phyloP scores from a whole-genome alignment of 1,140 invertebrate species.

The Drosophila rhopaloa region DNA sequence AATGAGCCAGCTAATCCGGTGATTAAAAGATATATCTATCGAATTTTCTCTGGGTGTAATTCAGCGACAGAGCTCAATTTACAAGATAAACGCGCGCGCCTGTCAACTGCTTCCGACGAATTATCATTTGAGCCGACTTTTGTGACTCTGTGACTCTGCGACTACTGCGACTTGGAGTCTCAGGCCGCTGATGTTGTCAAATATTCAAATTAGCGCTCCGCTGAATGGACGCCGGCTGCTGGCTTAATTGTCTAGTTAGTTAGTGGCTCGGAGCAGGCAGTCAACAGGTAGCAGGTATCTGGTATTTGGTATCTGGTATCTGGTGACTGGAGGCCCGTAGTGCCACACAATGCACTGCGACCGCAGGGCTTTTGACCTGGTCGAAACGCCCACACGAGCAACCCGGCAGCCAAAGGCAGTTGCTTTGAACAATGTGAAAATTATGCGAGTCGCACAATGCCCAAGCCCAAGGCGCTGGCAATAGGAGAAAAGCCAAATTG shows the following conservation, averaged over 20 bases:
- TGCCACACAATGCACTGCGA: constrained; percentile 39
- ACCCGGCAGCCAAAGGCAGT: neutral
- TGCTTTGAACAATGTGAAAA: constrained; percentile 68
- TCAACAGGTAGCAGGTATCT: constrained; percentile 36
- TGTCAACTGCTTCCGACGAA: constrained; percentile 78
- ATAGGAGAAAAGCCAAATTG: constrained; percentile 25
- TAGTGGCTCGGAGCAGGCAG: constrained; percentile 32
- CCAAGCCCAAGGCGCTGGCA: constrained; percentile 4
- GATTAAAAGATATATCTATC: neutral
- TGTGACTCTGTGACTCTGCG: constrained; percentile 17
- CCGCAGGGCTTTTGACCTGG: constrained; percentile 65
- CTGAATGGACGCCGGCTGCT: constrained; percentile 61
- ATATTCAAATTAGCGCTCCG: constrained; percentile 74
- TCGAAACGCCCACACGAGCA: constrained; percentile 57
- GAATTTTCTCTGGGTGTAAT: constrained; percentile 52
- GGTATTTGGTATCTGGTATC: constrained; percentile 9
- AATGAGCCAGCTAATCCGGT: constrained; percentile 6
- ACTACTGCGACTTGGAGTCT: constrained; percentile 9
- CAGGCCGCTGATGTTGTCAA: constrained; percentile 57
- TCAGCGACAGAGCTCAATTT: constrained; percentile 57
- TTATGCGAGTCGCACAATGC: constrained; percentile 61
- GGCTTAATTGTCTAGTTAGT: constrained; percentile 70
- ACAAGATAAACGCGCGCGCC: constrained; percentile 77
- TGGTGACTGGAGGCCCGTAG: neutral
- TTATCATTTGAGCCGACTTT: constrained; percentile 61